Base-by-base conservation (phyloP, 2,888 invertebrate species). In the Gymnoscelis rufifasciata region DNA sequence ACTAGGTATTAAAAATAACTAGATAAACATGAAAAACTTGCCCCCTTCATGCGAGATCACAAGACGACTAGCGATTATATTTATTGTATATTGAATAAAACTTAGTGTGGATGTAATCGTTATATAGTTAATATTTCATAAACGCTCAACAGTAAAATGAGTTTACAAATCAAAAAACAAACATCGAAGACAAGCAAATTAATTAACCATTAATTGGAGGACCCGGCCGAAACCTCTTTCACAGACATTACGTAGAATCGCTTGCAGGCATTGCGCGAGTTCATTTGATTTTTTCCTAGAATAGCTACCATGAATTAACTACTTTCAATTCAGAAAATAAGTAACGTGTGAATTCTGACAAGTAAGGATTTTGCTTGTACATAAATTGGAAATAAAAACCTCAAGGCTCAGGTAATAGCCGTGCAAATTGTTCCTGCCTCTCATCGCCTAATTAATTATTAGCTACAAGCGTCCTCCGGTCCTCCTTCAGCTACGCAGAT, bases 371-470 rank as follows among this genome's bases (percentile, higher is more conserved):
- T 27, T 11, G 38, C 26, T 33, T 26, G 30, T 45, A 49, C 51
- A 57, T 50, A 52, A 56, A 49, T 49, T 53, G 49, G 19, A 50
- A 41, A 56, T 43, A 60, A 59, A 65, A 59, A 57, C 47, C 54
- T 44, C 40, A 41, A 38, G 56, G 50, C 51, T 59, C 58, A 51
- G 47, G 56, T 54, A 63, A 64, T 62, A 52, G 53, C 53, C 53
- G 56, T 52, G 54, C 52, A 57, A 66, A 65, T 60, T 56, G 56
- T 57, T 57, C 49, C 45, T 63, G 59, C 59, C 59, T 60, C 54
- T 61, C 60, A 60, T 61, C 58, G 56, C 60, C 51, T 61, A 60
- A 62, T 65, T 62, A 64, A 65, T 62, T 59, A 60, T 53, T 62
- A 60, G 54, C 52, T 57, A 57, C 54, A 52, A 57, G 48, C 48